Base-by-base conservation (phyloP, 2,797 vertebrate species). In the Chromis chromis region DNA sequence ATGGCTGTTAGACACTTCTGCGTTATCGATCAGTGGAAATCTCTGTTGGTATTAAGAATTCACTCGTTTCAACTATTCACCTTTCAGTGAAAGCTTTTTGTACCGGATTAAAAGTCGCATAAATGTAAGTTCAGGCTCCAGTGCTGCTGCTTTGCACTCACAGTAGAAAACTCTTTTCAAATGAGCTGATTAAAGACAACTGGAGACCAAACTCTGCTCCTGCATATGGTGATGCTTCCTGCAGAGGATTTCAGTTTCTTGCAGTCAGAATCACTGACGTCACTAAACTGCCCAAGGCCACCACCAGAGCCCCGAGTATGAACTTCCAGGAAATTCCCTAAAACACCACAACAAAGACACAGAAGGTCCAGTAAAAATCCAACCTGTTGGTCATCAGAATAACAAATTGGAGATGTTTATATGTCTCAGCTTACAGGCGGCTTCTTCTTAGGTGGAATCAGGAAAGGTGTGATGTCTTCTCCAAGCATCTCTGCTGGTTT, bases 291-390 rank as follows among this genome's bases (percentile, higher is more conserved):
- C 92, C 92, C 83, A 95, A 79, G 61, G 94, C 94, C 84, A 95
- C 94, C 75, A 91, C 85, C 88, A 95, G 84, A 76, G 94, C 94
- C 60, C 94, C 94, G 1, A 95, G 90, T 70, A 96, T 85, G 70
- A 95, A 81, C 85, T 92, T 94, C 94, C 93, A 95, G 74, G 94
- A 93, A 81, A 94, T 91, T 70, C 90, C 94, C 95, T 95, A 78
- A 82, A 93, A 88, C 46, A 84, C 53, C 66, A 78, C 63, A 76
- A 71, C 46, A 85, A 19, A 79, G 3, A 65, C 3, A 64, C n/a
- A 39, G 6, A 3, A 48, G 27, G 9, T 11, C 49, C 4, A 1
- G 36, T 74, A 6, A 76, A 68, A 76, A 62, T 39, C 4, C 10
- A 56, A n/a, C 39, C 6, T 57, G 19, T 7, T 65, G 6, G 4